Conservation (phyloP, 1,140 invertebrate species). For the Drosophila arawakana region DNA sequence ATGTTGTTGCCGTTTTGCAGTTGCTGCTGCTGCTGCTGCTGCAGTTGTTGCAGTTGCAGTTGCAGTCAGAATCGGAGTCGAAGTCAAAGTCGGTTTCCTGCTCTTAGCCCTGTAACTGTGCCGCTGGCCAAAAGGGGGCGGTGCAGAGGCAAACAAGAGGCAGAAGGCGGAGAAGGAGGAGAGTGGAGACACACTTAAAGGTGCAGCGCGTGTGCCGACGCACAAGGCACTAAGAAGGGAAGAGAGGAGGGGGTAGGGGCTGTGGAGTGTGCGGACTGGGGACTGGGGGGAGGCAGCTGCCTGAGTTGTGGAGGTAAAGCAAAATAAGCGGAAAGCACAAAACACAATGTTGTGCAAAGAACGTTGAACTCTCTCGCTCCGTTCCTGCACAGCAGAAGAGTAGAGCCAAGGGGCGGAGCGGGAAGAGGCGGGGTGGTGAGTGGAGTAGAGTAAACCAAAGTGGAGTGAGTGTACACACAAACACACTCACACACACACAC, state of each 20-base stretch:
- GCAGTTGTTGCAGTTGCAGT: slow-evolving; percentile 26
- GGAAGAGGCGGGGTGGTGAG: no score
- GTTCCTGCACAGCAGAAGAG: slow-evolving; percentile 12
- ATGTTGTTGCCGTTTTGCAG: slow-evolving; percentile 55
- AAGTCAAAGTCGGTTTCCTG: slow-evolving; percentile 44
- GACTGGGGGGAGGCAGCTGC: not conserved
- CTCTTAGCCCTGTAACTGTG: slow-evolving; percentile 38
- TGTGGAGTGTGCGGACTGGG: not conserved
- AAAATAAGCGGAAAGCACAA: slow-evolving; percentile 81
- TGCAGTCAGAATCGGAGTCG: slow-evolving; percentile 31
- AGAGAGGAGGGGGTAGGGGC: not conserved
- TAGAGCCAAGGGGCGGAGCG: no score
- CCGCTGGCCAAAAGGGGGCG: slow-evolving; percentile 15
- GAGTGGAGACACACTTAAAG: slow-evolving; percentile 69
- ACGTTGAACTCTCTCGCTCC: slow-evolving; percentile 69
- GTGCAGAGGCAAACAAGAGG: not conserved
- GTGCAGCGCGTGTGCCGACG: slow-evolving; percentile 81
- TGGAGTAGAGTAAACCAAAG: slow-evolving; percentile 24
- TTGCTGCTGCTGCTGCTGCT: slow-evolving; percentile 30
- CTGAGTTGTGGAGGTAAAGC: slow-evolving; percentile 50
- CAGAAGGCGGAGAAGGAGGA: not conserved
- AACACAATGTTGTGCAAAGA: slow-evolving; percentile 82
- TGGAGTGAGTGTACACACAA: slow-evolving; percentile 20
- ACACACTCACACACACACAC: no score
- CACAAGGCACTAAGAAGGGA: slow-evolving; percentile 26